These are phyloP conservation scores for Lepidurus couesii DNA, from an alignment of 1,140 invertebrate species.

Conservation along the genomic window DNA sequence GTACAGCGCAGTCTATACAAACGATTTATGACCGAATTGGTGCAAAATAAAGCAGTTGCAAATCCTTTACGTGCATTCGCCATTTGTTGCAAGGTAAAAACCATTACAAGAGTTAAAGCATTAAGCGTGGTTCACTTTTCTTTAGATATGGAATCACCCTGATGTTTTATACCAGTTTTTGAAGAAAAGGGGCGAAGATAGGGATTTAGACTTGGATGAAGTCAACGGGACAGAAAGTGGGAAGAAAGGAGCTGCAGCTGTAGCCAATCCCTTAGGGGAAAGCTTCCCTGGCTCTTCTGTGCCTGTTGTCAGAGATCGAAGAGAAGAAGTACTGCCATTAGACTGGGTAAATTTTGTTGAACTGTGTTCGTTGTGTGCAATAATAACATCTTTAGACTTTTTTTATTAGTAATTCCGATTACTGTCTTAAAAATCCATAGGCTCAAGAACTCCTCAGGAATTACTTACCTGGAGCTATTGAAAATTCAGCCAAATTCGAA, in stretches of 20 bases:
- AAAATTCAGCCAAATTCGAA: constrained; percentile 92
- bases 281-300: neutral
- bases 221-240: constrained; percentile 53
- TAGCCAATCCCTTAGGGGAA: constrained; percentile 36
- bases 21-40: constrained; percentile 85
- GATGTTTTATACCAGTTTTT: constrained; percentile 91
- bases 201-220: constrained; percentile 83
- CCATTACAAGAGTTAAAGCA: neutral
- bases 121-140: constrained; percentile 36
- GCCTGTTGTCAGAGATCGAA: constrained; percentile 10
- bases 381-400: constrained; percentile 23
- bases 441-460: constrained; percentile 77
- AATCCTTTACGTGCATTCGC: constrained; percentile 97
- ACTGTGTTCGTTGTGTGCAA: neutral
- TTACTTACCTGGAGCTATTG: constrained; percentile 80
- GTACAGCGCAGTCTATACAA: constrained; percentile 83
- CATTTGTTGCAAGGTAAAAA: constrained; percentile 85
- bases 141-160: constrained; percentile 96
- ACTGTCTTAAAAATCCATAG: constrained; percentile 45
- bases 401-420: neutral
- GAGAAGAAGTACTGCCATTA: neutral
- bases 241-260: constrained; percentile 41
- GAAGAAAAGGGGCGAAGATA: constrained; percentile 71
- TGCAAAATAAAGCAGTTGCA: constrained; percentile 73
- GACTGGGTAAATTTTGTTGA: neutral